These are phyloP conservation scores for Meiosimyza platycephala DNA, from an alignment of 2,888 invertebrate species.

Conservation along the genomic window DNA sequence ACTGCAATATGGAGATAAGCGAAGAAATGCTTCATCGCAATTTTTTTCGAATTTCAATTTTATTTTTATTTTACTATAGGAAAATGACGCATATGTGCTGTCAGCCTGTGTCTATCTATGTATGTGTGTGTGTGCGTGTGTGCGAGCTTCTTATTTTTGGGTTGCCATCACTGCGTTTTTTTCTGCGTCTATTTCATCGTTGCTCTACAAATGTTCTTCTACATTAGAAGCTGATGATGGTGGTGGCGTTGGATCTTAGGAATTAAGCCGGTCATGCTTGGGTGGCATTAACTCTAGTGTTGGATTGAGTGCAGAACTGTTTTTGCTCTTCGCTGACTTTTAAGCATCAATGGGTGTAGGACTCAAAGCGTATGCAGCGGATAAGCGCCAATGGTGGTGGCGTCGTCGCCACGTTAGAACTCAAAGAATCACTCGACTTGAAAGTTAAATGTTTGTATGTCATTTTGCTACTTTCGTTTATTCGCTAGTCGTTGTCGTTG, in stretches of 20 bases:
- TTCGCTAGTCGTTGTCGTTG: background rate
- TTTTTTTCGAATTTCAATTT: slow-evolving; percentile 4
- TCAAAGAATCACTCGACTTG: slow-evolving; percentile 21
- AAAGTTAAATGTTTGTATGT: slow-evolving; percentile 19
- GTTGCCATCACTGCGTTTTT: no score
- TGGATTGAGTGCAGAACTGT: no score
- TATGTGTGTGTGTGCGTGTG: background rate
- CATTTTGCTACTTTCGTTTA: slow-evolving; percentile 2
- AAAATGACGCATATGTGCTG: slow-evolving; percentile 1
- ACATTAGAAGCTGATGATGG: no score
- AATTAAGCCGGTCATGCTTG: no score
- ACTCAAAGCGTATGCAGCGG: slow-evolving; percentile 4
- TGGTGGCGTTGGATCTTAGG: no score
- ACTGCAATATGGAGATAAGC: slow-evolving; percentile 23
- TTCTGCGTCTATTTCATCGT: no score
- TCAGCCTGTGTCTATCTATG: background rate
- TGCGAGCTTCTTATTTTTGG: background rate
- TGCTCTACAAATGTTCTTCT: no score
- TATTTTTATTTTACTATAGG: slow-evolving; percentile 14
- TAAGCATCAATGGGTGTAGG: background rate
- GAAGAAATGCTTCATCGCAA: slow-evolving; percentile 9
- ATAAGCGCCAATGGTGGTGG: background rate
- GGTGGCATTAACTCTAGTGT: no score
- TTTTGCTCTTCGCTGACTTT: no score
- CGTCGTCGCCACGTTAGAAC: background rate